These are phyloP conservation scores for Berghia stephanieae DNA, from an alignment of 1,140 invertebrate genomes.

Conservation along the genomic window DNA sequence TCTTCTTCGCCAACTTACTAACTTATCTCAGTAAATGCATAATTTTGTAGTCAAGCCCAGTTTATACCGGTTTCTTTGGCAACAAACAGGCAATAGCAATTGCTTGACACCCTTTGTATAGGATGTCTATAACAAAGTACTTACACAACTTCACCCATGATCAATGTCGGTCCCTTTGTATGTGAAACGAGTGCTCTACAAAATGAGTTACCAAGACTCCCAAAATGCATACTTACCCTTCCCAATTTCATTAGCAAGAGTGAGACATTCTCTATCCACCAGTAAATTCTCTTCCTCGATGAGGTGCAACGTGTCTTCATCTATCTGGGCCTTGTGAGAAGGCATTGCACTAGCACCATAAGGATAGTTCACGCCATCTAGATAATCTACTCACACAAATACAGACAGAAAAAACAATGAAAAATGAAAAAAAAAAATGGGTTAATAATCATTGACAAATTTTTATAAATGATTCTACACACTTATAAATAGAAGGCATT, in stretches of 20 bases:
- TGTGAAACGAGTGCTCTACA: too few species aligned
- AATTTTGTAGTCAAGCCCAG: too few species aligned
- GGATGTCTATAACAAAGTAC: too few species aligned
- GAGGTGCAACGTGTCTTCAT: slow-evolving; percentile 58
- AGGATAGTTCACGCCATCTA: slow-evolving; percentile 37
- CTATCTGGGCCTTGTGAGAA: slow-evolving; percentile 32
- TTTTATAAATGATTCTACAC: not conserved
- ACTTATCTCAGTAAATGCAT: too few species aligned
- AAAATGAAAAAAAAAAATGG: not conserved
- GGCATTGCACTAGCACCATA: not conserved
- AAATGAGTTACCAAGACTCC: not conserved
- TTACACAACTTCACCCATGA: too few species aligned
- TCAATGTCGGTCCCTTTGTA: too few species aligned
- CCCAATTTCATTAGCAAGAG: slow-evolving; percentile 62
- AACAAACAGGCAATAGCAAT: too few species aligned
- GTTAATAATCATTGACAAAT: not conserved
- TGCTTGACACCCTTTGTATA: too few species aligned
- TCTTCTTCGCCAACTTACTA: too few species aligned
- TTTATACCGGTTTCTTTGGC: too few species aligned
- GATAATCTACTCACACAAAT: slow-evolving; percentile 41
- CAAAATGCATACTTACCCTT: slow-evolving; percentile 52
- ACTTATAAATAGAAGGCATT: not conserved
- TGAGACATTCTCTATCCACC: slow-evolving; percentile 57
- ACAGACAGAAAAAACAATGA: not conserved
- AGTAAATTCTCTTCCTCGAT: slow-evolving; percentile 60